Evolutionary conservation across 2,888 invertebrate genomes (phyloP), one percentile per base, ranked within the genome.

Genomic region (Ectemnius lituratus): DNA sequence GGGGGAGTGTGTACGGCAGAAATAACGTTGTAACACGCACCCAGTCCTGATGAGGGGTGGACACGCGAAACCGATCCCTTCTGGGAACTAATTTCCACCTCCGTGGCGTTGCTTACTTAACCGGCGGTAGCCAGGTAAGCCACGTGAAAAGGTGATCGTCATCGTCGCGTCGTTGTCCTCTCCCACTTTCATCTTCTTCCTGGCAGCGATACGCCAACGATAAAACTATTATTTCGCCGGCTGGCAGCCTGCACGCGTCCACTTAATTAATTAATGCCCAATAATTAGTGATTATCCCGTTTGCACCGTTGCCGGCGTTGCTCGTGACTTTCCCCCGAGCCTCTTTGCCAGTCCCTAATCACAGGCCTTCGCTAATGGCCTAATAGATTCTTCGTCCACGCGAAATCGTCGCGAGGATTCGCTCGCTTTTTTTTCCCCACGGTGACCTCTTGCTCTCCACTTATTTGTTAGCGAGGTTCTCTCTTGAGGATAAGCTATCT

Each of bases 1-100:
- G 37, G 20, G 59, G 45, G 23, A 67, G 76, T 75, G 70, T 76
- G 78, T 75, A 72, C 64, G 78, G 78, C 78, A 86, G 83, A 85
- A 87, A 87, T 86, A 87, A 86, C 84, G 78, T 80, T 76, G 70
- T 77, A 84, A 82, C 89, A 89, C 87, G 88, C 88, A 87, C 78
- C 82, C 75, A 61, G 64, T 69, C 67, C 79, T 88, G 87, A 90
- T 87, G 89, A 87, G 81, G 79, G 85, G 82, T 87, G 86, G 86
- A 86, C 90, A 90, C 89, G 90, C 90, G 84, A 90, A 89, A 87
- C 83, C 86, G 84, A 88, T 87, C 84, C 85, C 83, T 87, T 86
- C 85, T 79, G 75, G 75, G 85, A 85, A 85, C 76, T 82, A 79
- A 84, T 85, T 85, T 84, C 73, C 80, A 79, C 80, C 46, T 63